phyloP scores from a whole-genome alignment of 2,888 invertebrate species.

The Zygaena filipendulae region DNA sequence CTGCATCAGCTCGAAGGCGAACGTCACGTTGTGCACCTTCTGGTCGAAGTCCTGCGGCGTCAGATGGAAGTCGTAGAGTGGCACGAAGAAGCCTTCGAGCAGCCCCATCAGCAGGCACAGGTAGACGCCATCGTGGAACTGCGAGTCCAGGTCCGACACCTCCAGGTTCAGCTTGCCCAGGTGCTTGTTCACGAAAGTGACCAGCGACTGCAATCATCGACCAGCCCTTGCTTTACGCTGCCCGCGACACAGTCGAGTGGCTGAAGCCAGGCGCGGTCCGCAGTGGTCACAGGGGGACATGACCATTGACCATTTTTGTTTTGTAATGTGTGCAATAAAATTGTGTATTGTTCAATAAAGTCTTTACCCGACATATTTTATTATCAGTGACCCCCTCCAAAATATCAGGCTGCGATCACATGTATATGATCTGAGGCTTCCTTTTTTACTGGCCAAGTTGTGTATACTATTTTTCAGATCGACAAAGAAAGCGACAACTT shows the following conservation, averaged over 20 bases:
- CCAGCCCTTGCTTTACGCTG: too few species aligned
- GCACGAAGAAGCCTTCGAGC: conserved; percentile 97
- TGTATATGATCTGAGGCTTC: too few species aligned
- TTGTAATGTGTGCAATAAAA: too few species aligned
- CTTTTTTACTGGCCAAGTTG: too few species aligned
- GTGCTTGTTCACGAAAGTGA: conserved; percentile 99
- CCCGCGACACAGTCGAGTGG: neutral
- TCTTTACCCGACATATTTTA: too few species aligned
- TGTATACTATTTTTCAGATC: too few species aligned
- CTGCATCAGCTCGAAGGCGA: conserved; percentile 98
- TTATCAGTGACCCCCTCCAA: neutral
- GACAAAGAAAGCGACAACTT: too few species aligned
- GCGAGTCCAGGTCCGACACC: conserved; percentile 90
- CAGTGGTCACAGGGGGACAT: too few species aligned
- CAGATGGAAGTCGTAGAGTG: conserved; percentile 91
- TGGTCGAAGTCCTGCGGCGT: conserved; percentile 93
- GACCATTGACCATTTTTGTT: neutral
- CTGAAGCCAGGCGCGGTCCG: neutral
- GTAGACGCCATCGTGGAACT: conserved; percentile 98
- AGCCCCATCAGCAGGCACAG: conserved; percentile 95
- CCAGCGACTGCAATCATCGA: conserved; percentile 76
- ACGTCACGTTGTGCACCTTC: conserved; percentile 95
- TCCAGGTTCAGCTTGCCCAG: conserved; percentile 96
- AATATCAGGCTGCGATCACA: neutral
- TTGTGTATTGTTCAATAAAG: neutral